Percentiles rank a stretch among this genome's conserved stretches.
Conservation (phyloP, 2,797 vertebrate species). For the Sebastes trivittatus region DNA sequence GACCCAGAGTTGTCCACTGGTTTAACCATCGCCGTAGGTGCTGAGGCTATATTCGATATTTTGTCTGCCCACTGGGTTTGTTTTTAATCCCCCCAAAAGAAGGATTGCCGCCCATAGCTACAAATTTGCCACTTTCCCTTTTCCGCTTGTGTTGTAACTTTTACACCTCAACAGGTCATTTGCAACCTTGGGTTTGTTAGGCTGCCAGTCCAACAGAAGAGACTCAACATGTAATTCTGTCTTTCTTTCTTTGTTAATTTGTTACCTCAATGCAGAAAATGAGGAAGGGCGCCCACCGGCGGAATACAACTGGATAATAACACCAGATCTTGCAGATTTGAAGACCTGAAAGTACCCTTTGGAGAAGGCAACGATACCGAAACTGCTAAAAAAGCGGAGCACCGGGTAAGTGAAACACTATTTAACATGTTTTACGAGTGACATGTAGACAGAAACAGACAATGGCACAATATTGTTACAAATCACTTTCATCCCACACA, state of each 20-base stretch:
- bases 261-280: no score
- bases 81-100: background rate
- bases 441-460: constrained; percentile 50
- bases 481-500: constrained; percentile 54
- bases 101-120: background rate
- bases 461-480: constrained; percentile 68
- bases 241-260: no score
- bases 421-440: constrained; percentile 41
- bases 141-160: constrained; percentile 10
- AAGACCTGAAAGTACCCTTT: constrained; percentile 65
- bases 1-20: rapidly evolving
- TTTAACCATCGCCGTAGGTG: constrained; percentile 49
- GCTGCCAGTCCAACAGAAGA: constrained; percentile 26
- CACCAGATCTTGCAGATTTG: constrained; percentile 45
- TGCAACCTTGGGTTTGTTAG: constrained; percentile 38
- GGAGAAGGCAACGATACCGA: constrained; percentile 47
- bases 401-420: constrained; percentile 59
- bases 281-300: no score
- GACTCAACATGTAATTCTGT: constrained; percentile 15
- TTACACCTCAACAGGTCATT: constrained; percentile 21
- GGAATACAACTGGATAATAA: constrained; percentile 33
- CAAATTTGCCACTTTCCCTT: constrained; percentile 27
- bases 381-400: constrained; percentile 58
- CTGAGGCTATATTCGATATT: constrained; percentile 47
- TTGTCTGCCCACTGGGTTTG: constrained; percentile 25